Evolutionary conservation across 2,113 vertebrate genomes (phyloP), one percentile per base, ranked within the genome.

Genomic region (Progne subis): DNA sequence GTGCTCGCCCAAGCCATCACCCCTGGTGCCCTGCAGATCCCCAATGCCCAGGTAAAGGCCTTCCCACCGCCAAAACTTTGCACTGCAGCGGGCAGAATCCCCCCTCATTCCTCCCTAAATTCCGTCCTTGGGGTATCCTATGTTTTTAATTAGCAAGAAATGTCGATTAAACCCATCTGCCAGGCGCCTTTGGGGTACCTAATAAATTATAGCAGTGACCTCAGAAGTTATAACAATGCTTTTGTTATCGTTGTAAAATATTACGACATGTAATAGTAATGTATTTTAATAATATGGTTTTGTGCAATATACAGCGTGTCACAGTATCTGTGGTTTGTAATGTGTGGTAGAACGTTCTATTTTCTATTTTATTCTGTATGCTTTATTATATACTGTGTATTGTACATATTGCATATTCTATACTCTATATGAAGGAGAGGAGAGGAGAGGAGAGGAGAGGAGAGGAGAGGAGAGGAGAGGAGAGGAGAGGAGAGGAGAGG

Each of bases 11-110:
- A 99, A 96, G 98, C 98, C 92, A 98, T 99, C 89, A 98, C 99
- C 80, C 99, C 99, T 57, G 98, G 99, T 95, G 98, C 99, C 97
- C 99, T 99, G 97, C 99, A 99, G 98, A 98, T 99, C 97, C 99
- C 99, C 98, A 99, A 97, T 41, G 97, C 99, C 90, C 99, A 99
- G 99, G 99, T 99, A 96, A 96, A 98, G 97, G 25, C 28, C 7
- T 14, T 8, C 43, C 17, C 41, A 5, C n/a, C 23, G 1, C 2
- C 18, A 0, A 1, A 0, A 3, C n/a, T n/a, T n/a, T n/a, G n/a
- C n/a, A n/a, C 24, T 37, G 20, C 32, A 7, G 23, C 21, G 4
- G 41, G 39, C 4, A 20, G 25, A 61, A 13, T 5, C 2, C 18
- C 11, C 20, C 8, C 37, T 37, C 3, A 0, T 15, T 69, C 15